Percentiles rank a stretch among this genome's conserved stretches.
Conservation (phyloP, 2,797 vertebrate species). For the Cyclura pinguis region DNA sequence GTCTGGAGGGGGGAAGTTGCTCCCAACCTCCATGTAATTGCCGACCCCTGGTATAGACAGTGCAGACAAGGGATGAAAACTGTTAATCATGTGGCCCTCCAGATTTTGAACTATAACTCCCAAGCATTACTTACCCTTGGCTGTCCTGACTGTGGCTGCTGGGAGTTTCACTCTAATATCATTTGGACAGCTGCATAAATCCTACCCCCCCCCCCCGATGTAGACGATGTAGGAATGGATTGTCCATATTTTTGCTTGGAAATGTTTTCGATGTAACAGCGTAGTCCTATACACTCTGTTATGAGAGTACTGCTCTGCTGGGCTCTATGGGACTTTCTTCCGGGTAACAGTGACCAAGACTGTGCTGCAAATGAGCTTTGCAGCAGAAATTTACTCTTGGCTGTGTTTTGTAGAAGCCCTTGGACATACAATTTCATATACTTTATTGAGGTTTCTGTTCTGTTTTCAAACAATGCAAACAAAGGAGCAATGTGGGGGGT, state of each 20-base stretch:
- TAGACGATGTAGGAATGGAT: neutral
- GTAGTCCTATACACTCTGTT: neutral
- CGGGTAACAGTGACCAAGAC: neutral
- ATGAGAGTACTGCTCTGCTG: too few species aligned
- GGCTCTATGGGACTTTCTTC: neutral
- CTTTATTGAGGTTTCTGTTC: neutral
- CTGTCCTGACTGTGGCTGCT: too few species aligned
- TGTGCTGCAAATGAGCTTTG: neutral
- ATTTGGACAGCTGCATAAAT: too few species aligned
- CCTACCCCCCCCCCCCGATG: too few species aligned
- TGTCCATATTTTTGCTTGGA: neutral
- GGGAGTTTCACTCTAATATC: too few species aligned
- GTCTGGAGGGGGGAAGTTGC: too few species aligned
- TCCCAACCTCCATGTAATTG: too few species aligned
- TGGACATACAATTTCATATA: neutral
- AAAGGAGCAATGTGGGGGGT: neutral
- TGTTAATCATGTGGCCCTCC: neutral
- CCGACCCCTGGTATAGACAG: too few species aligned
- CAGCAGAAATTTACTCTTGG: neutral
- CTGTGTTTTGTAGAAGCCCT: neutral
- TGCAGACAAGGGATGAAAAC: too few species aligned
- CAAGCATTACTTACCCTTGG: too few species aligned
- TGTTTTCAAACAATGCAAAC: neutral
- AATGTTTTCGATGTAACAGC: neutral
- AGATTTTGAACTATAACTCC: neutral